These are phyloP conservation scores for Thaumetopoea pityocampa DNA, from an alignment of 1,140 invertebrate genomes.

Conservation along the genomic window DNA sequence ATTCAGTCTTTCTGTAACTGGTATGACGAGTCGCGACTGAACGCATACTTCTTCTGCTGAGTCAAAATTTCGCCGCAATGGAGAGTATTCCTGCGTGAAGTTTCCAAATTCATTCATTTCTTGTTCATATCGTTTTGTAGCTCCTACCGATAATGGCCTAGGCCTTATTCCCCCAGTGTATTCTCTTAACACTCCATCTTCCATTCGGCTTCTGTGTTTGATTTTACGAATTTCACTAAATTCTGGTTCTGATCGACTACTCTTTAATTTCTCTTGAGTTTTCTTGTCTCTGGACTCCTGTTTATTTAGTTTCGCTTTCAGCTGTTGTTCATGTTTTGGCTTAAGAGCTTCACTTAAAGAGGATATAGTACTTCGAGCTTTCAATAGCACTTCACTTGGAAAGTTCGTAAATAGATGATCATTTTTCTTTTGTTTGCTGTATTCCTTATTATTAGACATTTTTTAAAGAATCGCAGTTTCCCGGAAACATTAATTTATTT, in stretches of 20 bases:
- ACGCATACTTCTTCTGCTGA: slow-evolving; percentile 62
- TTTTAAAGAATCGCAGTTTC: slow-evolving; percentile 10
- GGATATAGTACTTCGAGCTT: slow-evolving; percentile 56
- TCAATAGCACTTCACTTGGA: slow-evolving; percentile 55
- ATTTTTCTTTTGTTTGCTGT: slow-evolving; percentile 47
- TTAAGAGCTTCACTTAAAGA: slow-evolving; percentile 56
- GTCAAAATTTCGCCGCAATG: slow-evolving; percentile 40
- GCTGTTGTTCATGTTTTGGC: slow-evolving; percentile 44
- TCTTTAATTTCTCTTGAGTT: slow-evolving; percentile 44
- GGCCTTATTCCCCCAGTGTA: slow-evolving; percentile 29
- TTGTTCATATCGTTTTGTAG: slow-evolving; percentile 49
- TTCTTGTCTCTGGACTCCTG: slow-evolving; percentile 45
- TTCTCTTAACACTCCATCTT: slow-evolving; percentile 33
- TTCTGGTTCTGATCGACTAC: slow-evolving; percentile 56
- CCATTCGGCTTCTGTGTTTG: slow-evolving; percentile 53
- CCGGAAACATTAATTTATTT: slow-evolving; percentile 29
- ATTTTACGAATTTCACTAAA: slow-evolving; percentile 48
- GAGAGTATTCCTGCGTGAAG: slow-evolving; percentile 39
- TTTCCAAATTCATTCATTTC: slow-evolving; percentile 36
- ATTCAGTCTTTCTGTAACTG: slow-evolving; percentile 52
- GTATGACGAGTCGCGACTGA: slow-evolving; percentile 59
- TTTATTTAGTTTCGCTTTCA: slow-evolving; percentile 29
- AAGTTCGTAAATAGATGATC: slow-evolving; percentile 48
- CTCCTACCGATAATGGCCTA: slow-evolving; percentile 51
- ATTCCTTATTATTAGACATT: slow-evolving; percentile 55